Conservation (phyloP, 2,797 vertebrate genomes). For the Falco novaeseelandiae region DNA sequence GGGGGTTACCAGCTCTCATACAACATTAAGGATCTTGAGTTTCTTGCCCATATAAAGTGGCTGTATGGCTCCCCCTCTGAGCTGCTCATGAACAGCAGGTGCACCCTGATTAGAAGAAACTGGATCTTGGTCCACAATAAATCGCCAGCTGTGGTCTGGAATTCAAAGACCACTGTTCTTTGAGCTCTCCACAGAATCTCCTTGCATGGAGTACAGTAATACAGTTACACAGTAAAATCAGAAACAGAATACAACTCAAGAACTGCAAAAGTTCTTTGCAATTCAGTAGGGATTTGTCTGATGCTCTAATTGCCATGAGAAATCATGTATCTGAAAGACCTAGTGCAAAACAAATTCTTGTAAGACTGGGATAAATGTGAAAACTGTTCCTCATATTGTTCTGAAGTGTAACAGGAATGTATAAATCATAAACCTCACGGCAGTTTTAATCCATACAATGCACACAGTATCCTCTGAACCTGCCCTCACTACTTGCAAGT, state of each 20-base stretch:
- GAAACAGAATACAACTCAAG: background rate
- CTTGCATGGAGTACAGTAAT: background rate
- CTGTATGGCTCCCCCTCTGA: conserved; percentile 27
- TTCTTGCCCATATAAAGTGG: background rate
- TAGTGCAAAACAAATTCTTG: conserved; percentile 21
- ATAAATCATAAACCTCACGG: background rate
- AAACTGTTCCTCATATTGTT: background rate
- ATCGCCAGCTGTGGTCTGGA: conserved; percentile 7
- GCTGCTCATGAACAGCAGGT: conserved; percentile 27
- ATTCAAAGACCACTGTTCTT: conserved; percentile 13
- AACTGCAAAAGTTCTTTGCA: background rate
- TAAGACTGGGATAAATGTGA: background rate
- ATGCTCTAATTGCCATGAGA: background rate
- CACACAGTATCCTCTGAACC: background rate
- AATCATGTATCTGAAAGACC: background rate
- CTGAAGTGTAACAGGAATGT: conserved; percentile 37
- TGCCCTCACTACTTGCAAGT: background rate
- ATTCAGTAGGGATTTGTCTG: background rate
- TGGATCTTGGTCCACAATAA: conserved; percentile 53
- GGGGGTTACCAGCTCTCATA: background rate
- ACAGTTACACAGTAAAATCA: background rate
- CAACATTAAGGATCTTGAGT: background rate
- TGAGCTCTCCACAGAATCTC: background rate
- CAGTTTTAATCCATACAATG: background rate
- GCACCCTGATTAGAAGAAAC: conserved; percentile 37